These are phyloP conservation scores for Trachops cirrhosus DNA, from an alignment of 2,797 vertebrate genomes.

Conservation along the genomic window DNA sequence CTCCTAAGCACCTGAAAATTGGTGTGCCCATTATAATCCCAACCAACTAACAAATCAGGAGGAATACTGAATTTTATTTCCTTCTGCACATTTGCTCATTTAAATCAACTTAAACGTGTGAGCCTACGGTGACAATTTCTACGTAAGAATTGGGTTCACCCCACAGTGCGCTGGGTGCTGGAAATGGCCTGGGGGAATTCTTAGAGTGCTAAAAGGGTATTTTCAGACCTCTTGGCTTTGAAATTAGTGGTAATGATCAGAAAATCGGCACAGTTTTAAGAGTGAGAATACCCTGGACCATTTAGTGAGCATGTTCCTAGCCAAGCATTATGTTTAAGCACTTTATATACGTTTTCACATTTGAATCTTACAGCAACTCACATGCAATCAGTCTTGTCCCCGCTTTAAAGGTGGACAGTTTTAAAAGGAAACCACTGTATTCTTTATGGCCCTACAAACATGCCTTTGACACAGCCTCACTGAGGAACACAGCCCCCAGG, in stretches of 20 bases:
- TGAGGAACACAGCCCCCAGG: not conserved
- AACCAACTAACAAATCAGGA: not conserved
- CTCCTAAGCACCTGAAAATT: not conserved
- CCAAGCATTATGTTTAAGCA: not conserved
- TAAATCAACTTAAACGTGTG: not conserved
- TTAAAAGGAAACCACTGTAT: not conserved
- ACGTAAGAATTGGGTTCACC: not conserved
- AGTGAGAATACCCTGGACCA: not conserved
- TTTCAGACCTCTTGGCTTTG: not conserved
- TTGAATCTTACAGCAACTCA: not conserved
- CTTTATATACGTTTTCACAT: not conserved
- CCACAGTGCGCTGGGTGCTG: too few species aligned
- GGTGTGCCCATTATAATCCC: not conserved
- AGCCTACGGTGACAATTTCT: not conserved
- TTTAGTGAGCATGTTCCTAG: not conserved
- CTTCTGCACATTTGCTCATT: not conserved
- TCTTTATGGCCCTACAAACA: not conserved
- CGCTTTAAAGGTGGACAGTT: not conserved
- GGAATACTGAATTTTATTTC: not conserved
- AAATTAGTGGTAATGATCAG: not conserved
- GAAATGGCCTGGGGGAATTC: not conserved
- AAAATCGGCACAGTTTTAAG: not conserved
- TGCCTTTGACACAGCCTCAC: not conserved
- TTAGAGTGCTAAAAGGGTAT: not conserved
- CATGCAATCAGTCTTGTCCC: not conserved